Percentiles rank a stretch among this genome's conserved stretches.
phyloP scores from a whole-genome alignment of 1,140 invertebrate species.

The Drosophila biarmipes region DNA sequence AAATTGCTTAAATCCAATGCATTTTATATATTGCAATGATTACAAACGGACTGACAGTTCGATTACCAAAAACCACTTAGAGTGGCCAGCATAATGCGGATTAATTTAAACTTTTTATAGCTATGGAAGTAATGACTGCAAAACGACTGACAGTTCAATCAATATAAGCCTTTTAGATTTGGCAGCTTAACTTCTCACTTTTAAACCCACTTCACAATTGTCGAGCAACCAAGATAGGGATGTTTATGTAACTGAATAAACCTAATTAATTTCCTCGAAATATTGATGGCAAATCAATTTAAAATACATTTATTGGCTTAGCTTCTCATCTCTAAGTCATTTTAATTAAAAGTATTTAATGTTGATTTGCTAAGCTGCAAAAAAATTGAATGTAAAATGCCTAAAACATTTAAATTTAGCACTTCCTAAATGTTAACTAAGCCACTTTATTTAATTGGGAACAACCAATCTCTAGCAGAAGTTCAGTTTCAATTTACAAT shows the following conservation, averaged over 20 bases:
- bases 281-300: not conserved
- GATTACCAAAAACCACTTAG: no score
- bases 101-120: no score
- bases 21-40: not conserved
- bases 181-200: not conserved
- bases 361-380: not conserved
- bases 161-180: not conserved
- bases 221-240: not conserved
- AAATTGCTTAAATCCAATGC: not conserved
- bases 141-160: not conserved
- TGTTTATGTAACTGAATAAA: not conserved
- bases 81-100: no score
- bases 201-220: not conserved
- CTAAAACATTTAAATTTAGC: not conserved
- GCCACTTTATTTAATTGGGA: no score
- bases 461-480: not conserved
- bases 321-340: not conserved
- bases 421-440: not conserved
- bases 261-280: not conserved
- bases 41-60: not conserved
- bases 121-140: no score
- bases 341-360: not conserved
- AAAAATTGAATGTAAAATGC: not conserved
- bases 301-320: not conserved
- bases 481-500: not conserved